Base-by-base conservation (phyloP, 2,797 vertebrate genomes). In the Schizopygopsis malacanthus region DNA sequence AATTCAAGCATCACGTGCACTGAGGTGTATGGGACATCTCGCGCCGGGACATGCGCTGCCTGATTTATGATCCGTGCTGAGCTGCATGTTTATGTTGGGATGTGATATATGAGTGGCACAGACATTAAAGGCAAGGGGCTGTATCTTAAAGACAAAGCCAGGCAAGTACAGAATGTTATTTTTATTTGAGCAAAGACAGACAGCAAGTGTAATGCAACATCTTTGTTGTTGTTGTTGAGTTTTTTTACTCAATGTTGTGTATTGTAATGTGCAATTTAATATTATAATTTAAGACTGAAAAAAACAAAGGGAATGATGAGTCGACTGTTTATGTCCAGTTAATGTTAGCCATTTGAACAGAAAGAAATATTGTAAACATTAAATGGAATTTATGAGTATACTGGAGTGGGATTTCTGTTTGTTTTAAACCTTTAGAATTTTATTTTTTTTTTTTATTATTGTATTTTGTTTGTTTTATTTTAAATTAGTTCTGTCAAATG, bases 301-400 rank as follows among this genome's bases (percentile, higher is more conserved):
- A 43, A 67, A 18, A 59, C 54, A 25, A 43, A 79, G 33, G 12
- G 8, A 76, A 65, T 67, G 45, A 85, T 76, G 71, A 88, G 85
- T 86, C 91, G 90, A 92, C 63, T 52, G 88, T 90, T 90, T 93
- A 89, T 90, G 90, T 93, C 87, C 89, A 81, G 13, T n/a, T 83
- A 33, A 33, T 52, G 25, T 33, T 50, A 52, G 50, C 56, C 20
- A 56, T 56, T 41, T 59, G 50, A 78, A 78, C 4, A 4, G 20
- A n/a, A 78, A 43, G 15, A 15, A 39, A 33, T 37, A 39, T 13
- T 77, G 18, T 13, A 54, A 22, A 39, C 37, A 75, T 20, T 76
- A 22, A 22, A 20, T 77, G 18, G 4, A 12, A 37, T 33, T 33
- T 9, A 9, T 20, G 18, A 47, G 15, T 37, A 52, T 10, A 33